phyloP scores from a whole-genome alignment of 2,888 invertebrate genomes.

The Parasteatoda lunata region DNA sequence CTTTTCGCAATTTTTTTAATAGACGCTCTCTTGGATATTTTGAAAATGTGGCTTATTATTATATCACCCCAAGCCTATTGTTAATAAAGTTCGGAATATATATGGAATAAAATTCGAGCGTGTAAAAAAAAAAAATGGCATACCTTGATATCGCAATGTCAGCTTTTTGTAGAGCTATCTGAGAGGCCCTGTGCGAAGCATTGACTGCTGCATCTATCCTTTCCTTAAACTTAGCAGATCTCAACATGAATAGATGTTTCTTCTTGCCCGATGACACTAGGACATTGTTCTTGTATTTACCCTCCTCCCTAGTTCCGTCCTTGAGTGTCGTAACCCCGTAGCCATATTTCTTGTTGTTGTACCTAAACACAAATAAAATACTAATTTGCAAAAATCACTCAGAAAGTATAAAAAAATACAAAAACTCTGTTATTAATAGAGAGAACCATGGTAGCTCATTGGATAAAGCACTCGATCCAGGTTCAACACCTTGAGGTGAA shows the following conservation, averaged over 20 bases:
- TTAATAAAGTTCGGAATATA: too few relatives aligned
- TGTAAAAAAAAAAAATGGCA: conserved; percentile 73
- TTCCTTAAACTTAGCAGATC: conserved; percentile 97
- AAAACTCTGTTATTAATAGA: too few relatives aligned
- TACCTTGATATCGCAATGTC: conserved; percentile 95
- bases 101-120: too few relatives aligned
- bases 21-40: too few relatives aligned
- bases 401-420: too few relatives aligned
- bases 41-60: too few relatives aligned
- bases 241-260: conserved; percentile 95
- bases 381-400: too few relatives aligned
- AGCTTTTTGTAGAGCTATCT: conserved; percentile 97
- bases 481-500: too few relatives aligned
- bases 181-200: conserved; percentile 94
- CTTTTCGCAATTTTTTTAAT: too few relatives aligned
- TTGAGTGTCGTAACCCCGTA: conserved; percentile 98
- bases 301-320: conserved; percentile 97
- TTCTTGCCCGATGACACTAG: conserved; percentile 97
- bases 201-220: conserved; percentile 96
- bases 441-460: too few relatives aligned
- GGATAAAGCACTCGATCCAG: too few relatives aligned
- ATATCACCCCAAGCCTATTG: too few relatives aligned
- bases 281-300: conserved; percentile 99
- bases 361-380: conserved; percentile 73
- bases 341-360: conserved; percentile 98